These are phyloP conservation scores for Drosophila rubida DNA, from an alignment of 2,888 invertebrate genomes.

Conservation along the genomic window DNA sequence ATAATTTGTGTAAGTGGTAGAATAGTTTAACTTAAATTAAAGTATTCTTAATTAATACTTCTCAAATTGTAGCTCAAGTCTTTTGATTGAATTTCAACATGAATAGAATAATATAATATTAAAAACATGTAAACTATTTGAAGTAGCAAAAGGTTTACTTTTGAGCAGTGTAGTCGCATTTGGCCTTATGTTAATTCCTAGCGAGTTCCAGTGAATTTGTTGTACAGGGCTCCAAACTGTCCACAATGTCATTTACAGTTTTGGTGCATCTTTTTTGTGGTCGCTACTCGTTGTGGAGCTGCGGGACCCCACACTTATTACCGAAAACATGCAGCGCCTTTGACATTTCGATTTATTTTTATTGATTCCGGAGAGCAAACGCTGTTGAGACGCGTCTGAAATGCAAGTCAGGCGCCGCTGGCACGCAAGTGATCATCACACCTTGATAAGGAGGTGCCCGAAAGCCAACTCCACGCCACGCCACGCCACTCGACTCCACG, in stretches of 20 bases:
- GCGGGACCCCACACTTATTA: constrained; percentile 73
- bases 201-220: constrained; percentile 54
- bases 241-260: constrained; percentile 73
- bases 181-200: constrained; percentile 40
- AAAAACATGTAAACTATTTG: too few species aligned
- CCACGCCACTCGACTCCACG: neutral
- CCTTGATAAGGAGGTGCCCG: constrained; percentile 66
- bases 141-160: neutral
- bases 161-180: constrained; percentile 10
- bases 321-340: constrained; percentile 67
- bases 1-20: too few species aligned
- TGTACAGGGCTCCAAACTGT: constrained; percentile 42
- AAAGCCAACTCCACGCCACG: constrained; percentile 3
- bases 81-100: too few species aligned
- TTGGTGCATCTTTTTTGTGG: neutral
- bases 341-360: constrained; percentile 82
- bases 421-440: constrained; percentile 81
- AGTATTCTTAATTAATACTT: too few species aligned
- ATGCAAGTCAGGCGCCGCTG: constrained; percentile 81
- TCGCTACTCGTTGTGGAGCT: constrained; percentile 37
- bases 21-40: too few species aligned
- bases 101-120: too few species aligned
- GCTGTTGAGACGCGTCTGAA: constrained; percentile 59
- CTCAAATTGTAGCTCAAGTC: too few species aligned
- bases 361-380: constrained; percentile 66